Percentiles rank a stretch among this genome's conserved stretches.
Conservation (phyloP, 2,797 vertebrate species). For the Propithecus deckenii region DNA sequence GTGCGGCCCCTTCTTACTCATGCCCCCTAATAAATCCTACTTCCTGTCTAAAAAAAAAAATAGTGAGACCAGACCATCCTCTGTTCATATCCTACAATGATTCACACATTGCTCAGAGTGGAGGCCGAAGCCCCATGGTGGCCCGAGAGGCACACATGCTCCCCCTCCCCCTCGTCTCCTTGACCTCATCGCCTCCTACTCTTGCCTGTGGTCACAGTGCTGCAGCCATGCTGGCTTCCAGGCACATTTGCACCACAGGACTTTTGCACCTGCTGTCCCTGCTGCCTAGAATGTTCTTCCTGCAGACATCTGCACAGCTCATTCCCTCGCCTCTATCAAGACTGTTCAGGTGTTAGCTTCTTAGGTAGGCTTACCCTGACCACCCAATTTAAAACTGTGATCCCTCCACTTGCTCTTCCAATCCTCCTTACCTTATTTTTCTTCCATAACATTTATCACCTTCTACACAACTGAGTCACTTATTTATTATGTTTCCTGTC, state of each 20-base stretch:
- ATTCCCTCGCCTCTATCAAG: neutral
- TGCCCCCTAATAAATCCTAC: neutral
- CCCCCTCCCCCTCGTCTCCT: neutral
- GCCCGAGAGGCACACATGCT: neutral
- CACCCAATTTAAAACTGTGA: neutral
- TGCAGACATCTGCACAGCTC: neutral
- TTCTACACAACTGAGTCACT: neutral
- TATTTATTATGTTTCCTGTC: neutral
- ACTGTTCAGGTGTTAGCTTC: neutral
- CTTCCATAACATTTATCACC: neutral
- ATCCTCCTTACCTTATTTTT: neutral
- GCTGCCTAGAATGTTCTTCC: neutral
- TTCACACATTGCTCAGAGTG: neutral
- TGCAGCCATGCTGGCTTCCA: neutral
- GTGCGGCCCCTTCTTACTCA: neutral
- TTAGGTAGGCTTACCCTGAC: neutral
- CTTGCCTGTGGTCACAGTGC: neutral
- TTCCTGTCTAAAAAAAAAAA: neutral
- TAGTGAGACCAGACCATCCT: neutral
- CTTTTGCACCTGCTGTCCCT: neutral
- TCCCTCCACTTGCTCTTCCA: neutral
- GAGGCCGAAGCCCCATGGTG: neutral
- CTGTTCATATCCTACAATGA: fast-evolving
- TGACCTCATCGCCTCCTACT: fast-evolving
- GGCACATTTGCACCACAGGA: neutral